Base-by-base conservation (phyloP, 2,797 vertebrate genomes). In the Gymnodraco acuticeps region DNA sequence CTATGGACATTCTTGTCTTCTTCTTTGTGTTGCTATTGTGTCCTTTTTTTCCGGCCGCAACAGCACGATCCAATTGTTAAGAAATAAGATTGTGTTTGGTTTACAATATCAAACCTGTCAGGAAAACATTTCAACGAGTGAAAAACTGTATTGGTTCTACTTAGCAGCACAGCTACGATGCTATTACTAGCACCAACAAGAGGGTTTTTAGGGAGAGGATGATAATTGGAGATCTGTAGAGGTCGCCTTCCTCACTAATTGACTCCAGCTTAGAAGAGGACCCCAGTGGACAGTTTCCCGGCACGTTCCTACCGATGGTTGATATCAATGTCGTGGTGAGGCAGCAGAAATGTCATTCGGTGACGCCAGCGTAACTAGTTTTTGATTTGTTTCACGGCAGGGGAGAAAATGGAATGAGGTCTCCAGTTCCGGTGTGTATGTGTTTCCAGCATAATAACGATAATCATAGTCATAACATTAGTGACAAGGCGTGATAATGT, bases 311-410 rank as follows among this genome's bases (percentile, higher is more conserved):
- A 64, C 78, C 31, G 61, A 77, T 72, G 38, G 74, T 69, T 84
- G 77, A 84, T 88, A 68, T 76, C 70, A 88, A 70, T 82, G 75
- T 78, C 55, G 45, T 41, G 52, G 54, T 31, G 60, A 68, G 65
- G 71, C 47, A 58, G 77, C 75, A 67, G 54, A 60, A 52, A 73
- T 55, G 78, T 64, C 73, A 17, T 83, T 89, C 82, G 75, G 75
- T 70, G 71, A 80, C 10, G 50, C 63, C 16, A 6, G 50, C 47
- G 3, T 88, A 87, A 92, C 86, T 79, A 67, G 84, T 87, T 89
- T 88, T 85, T 90, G 88, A 93, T 92, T 93, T 91, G 91, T 89
- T 90, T 92, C 88, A 68, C 81, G 56, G 78, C 83, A 74, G 85
- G 88, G 81, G 85, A 67, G 84, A 71, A 88, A 89, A 82, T 67